These are phyloP conservation scores for Montifringilla adamsi DNA, from an alignment of 2,113 vertebrate species.

Conservation along the genomic window DNA sequence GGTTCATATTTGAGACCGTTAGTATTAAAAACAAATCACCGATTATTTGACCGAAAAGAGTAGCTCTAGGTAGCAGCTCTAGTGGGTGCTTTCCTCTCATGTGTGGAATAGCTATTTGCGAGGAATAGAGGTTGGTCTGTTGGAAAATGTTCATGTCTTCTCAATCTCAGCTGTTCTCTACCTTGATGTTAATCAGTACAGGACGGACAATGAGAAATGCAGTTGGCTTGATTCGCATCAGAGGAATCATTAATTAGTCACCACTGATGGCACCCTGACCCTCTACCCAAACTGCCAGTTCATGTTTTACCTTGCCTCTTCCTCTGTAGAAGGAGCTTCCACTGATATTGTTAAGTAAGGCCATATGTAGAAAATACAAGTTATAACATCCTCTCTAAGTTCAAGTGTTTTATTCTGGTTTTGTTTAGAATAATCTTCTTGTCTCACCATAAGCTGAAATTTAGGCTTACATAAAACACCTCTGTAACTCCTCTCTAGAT, in stretches of 20 bases:
- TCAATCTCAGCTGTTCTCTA: background rate
- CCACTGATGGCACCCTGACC: background rate
- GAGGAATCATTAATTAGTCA: background rate
- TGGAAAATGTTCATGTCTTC: background rate
- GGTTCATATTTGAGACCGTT: background rate
- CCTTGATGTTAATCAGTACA: background rate
- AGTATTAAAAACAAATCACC: background rate
- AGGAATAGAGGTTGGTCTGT: background rate
- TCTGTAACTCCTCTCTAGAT: background rate
- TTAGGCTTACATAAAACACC: background rate
- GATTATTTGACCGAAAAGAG: background rate
- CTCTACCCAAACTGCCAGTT: background rate
- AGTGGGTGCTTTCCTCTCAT: background rate
- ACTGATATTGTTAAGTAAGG: background rate
- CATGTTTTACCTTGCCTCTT: background rate
- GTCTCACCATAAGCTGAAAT: background rate
- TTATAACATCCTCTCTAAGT: background rate
- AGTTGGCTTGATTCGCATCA: background rate
- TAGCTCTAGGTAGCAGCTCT: background rate
- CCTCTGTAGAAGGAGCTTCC: background rate
- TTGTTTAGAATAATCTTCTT: background rate
- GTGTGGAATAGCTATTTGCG: background rate
- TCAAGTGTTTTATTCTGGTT: background rate
- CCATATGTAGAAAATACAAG: background rate
- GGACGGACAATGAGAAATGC: background rate